Base-by-base conservation (phyloP, 2,797 vertebrate species). In the Silurus lanzhouensis region DNA sequence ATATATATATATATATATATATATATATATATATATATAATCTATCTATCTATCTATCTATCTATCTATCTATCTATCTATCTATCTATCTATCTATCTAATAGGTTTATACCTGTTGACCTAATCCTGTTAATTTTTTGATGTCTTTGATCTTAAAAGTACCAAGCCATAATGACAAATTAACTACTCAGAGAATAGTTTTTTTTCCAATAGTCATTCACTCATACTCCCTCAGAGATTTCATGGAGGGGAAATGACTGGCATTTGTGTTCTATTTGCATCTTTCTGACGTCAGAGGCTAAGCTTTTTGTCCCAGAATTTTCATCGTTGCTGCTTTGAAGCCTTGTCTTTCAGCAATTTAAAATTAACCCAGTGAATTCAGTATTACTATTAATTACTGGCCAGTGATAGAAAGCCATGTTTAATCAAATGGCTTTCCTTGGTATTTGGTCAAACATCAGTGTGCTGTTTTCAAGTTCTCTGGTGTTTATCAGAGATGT, bases 401-500 rank as follows among this genome's bases (percentile, higher is more conserved):
- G 58, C 46, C 79, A 60, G 74, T 81, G 85, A 85, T 74, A 82
- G 71, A 25, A 89, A 86, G 61, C 64, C 81, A 76, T 79, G 81
- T 89, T 89, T 81, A 75, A 81, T 85, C 82, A 88, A 80, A 86
- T 76, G 85, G 83, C 76, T 46, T 74, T 74, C 31, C 55, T 78
- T 82, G 89, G 67, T 70, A n/a, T 27, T 22, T 48, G 87, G 89
- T 89, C 87, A 74, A 68, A 81, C 31, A 61, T 12, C 60, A 19
- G 38, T 58, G 82, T 74, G 1, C 67, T 77, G 63, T 88, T 90
- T 90, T 91, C 85, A 89, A 83, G 84, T 81, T 74, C 63, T 60
- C n/a, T 88, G 89, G 74, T 90, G 89, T 82, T 82, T 90, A 81
- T 81, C 66, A 72, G 76, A 77, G 83, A 82, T 48, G 20, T 67